Conservation (phyloP, 2,797 vertebrate genomes). For the Chrysolophus pictus region DNA sequence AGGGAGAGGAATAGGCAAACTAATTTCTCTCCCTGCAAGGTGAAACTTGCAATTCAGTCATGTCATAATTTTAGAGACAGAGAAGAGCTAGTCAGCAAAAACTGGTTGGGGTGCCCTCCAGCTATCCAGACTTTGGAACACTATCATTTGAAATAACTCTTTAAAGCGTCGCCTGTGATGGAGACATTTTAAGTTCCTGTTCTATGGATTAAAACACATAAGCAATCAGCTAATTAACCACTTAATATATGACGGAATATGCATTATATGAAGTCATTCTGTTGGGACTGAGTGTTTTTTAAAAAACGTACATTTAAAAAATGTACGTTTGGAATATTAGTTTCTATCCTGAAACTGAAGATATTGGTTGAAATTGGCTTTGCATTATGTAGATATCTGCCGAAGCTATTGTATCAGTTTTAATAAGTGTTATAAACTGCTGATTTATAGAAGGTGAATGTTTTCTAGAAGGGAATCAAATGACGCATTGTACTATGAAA, state of each 20-base stretch:
- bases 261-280: neutral
- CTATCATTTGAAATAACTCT: neutral
- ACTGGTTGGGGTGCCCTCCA: conserved; percentile 50
- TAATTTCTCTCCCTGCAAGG: conserved; percentile 58
- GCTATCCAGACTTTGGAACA: conserved; percentile 26
- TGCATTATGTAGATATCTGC: neutral
- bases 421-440: neutral
- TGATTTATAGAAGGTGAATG: neutral
- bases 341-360: neutral
- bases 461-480: neutral
- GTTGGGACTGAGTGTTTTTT: neutral
- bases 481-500: neutral
- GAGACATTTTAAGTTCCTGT: neutral
- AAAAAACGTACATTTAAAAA: neutral
- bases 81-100: conserved; percentile 55
- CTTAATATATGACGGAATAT: neutral
- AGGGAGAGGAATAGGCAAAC: conserved; percentile 19
- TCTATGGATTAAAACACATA: neutral
- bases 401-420: neutral
- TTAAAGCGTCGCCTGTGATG: neutral
- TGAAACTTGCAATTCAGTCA: conserved; percentile 56
- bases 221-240: neutral
- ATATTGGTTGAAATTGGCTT: neutral
- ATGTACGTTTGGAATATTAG: neutral
- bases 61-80: conserved; percentile 50